Conservation (phyloP, 2,113 vertebrate genomes). For the Pheucticus melanocephalus region DNA sequence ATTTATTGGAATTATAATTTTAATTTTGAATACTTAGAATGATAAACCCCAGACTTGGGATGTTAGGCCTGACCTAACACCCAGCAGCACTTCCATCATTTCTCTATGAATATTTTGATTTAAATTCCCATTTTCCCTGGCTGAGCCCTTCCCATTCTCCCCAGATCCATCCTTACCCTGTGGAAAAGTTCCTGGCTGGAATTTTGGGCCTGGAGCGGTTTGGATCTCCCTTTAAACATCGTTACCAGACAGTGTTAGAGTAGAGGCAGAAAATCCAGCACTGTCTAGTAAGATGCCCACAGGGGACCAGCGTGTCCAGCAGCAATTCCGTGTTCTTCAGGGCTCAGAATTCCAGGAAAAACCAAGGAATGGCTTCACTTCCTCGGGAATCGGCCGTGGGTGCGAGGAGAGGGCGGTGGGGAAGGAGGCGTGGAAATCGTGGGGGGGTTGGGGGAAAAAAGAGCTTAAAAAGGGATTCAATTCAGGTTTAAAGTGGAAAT, state of each 20-base stretch:
- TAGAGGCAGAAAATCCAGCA: slow-evolving; percentile 90
- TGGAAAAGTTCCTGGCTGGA: fast-evolving
- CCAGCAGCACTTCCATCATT: neutral
- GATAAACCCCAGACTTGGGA: too few relatives aligned
- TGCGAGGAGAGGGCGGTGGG: fast-evolving
- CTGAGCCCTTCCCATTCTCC: neutral
- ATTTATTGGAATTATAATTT: too few relatives aligned
- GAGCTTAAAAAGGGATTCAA: neutral
- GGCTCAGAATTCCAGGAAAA: neutral
- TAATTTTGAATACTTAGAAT: too few relatives aligned
- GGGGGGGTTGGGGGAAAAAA: neutral
- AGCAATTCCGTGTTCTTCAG: neutral
- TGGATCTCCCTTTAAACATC: slow-evolving; percentile 94
- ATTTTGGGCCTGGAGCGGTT: fast-evolving
- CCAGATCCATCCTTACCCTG: neutral
- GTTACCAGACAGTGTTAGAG: slow-evolving; percentile 99
- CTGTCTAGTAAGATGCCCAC: slow-evolving; percentile 99
- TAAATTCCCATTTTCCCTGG: neutral
- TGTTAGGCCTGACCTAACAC: neutral
- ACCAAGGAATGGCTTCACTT: neutral
- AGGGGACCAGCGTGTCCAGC: slow-evolving; percentile 70
- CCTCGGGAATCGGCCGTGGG: fast-evolving
- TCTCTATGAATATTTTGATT: neutral
- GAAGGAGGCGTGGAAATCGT: fast-evolving
- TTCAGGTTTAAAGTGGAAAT: neutral